Percentiles rank a stretch among this genome's conserved stretches.
Evolutionary conservation across 2,797 vertebrate genomes (phyloP).

Genomic region (Bucorvus abyssinicus): DNA sequence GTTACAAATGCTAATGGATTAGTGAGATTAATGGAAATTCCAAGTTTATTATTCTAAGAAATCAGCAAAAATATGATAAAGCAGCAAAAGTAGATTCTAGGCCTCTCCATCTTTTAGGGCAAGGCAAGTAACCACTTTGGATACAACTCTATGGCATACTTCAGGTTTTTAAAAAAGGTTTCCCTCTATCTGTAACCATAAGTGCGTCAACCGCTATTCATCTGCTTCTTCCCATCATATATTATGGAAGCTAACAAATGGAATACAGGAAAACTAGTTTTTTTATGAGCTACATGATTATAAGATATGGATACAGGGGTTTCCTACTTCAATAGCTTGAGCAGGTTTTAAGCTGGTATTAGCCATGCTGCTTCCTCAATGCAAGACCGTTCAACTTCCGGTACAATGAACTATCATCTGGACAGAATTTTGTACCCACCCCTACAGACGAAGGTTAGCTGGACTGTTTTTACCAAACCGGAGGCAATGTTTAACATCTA

Average conservation of each 20-base stretch:
- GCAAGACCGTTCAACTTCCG: background rate
- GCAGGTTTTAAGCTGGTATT: background rate
- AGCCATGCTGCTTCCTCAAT: background rate
- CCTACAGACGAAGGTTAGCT: background rate
- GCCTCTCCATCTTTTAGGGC: background rate
- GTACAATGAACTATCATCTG: background rate
- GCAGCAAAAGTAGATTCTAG: background rate
- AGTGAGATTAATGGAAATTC: background rate
- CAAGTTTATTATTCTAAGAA: background rate
- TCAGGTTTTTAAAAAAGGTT: background rate
- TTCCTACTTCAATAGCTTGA: background rate
- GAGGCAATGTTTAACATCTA: background rate
- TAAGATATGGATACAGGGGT: background rate
- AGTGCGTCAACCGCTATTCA: background rate
- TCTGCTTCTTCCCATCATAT: background rate
- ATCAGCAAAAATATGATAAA: background rate
- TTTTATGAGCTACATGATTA: background rate
- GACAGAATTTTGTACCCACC: background rate
- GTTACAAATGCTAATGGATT: background rate
- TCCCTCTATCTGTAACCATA: background rate
- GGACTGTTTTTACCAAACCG: background rate
- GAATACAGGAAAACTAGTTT: background rate
- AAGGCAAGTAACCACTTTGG: background rate
- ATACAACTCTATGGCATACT: background rate
- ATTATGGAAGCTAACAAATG: background rate